phyloP scores from a whole-genome alignment of 1,140 invertebrate genomes.

The Chironomus striatipennis region DNA sequence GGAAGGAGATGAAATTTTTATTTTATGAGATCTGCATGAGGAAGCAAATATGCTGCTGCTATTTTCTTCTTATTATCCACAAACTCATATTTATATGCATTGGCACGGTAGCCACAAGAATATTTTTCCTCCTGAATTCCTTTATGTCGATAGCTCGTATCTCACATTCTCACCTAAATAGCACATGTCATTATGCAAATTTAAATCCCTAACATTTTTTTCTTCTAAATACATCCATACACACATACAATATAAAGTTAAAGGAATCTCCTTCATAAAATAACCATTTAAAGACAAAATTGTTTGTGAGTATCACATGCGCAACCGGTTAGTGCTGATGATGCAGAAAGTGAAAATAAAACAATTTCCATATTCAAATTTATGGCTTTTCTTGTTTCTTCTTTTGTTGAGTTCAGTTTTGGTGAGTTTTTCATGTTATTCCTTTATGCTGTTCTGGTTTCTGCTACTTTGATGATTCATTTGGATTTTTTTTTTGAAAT shows the following conservation, averaged over 20 bases:
- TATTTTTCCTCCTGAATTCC: too few species aligned
- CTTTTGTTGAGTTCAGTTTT: too few species aligned
- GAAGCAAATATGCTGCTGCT: not conserved
- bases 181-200: slow-evolving; percentile 19
- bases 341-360: slow-evolving; percentile 17
- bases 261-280: slow-evolving; percentile 1
- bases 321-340: slow-evolving; percentile 15
- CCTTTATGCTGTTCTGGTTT: too few species aligned
- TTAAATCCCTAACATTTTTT: not conserved
- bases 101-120: not conserved
- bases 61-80: too few species aligned
- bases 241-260: not conserved
- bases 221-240: too few species aligned
- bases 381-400: not conserved
- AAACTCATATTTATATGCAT: not conserved
- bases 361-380: slow-evolving; percentile 22
- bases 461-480: too few species aligned
- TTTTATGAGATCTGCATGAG: slow-evolving; percentile 12
- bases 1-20: not conserved
- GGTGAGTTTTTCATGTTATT: too few species aligned
- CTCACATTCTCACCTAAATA: slow-evolving; percentile 20
- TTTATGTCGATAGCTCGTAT: too few species aligned
- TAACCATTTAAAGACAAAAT: not conserved
- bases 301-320: not conserved
- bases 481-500: too few species aligned